These are phyloP conservation scores for Oryzias melastigma DNA, from an alignment of 2,113 vertebrate genomes.

Conservation along the genomic window DNA sequence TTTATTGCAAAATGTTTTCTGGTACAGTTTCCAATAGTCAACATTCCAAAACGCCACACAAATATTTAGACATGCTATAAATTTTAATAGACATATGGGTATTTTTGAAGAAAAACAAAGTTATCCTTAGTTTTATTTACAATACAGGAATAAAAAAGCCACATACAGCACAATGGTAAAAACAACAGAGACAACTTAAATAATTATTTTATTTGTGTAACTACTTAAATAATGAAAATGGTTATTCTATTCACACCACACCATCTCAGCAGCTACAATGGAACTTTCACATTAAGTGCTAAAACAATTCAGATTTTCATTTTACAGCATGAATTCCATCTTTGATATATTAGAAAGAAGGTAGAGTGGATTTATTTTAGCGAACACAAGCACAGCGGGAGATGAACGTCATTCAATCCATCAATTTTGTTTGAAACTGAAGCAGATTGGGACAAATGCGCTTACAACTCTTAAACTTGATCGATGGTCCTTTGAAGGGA, in stretches of 20 bases:
- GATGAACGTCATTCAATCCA: conserved; percentile 33
- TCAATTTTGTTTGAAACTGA: conserved; percentile 9
- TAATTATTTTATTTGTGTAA: conserved; percentile 81
- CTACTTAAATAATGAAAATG: conserved; percentile 86
- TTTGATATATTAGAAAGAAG: conserved; percentile 62
- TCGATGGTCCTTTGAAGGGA: conserved; percentile 4
- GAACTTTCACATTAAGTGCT: conserved; percentile 87
- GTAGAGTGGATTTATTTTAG: conserved; percentile 62
- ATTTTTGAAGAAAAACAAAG: conserved; percentile 80
- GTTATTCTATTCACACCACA: conserved; percentile 83
- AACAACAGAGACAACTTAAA: conserved; percentile 83
- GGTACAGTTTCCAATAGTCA: neutral
- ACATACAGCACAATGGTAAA: conserved; percentile 82
- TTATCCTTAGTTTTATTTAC: conserved; percentile 85
- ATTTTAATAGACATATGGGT: conserved; percentile 85
- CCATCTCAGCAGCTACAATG: conserved; percentile 81
- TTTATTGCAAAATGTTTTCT: no score
- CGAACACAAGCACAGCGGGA: conserved; percentile 52
- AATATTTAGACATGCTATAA: conserved; percentile 79
- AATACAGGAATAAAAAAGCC: conserved; percentile 80
- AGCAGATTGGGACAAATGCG: conserved; percentile 13
- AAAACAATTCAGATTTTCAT: conserved; percentile 74
- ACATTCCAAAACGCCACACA: conserved; percentile 20
- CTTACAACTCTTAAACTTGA: conserved; percentile 16
- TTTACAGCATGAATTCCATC: conserved; percentile 78